A percentile compares a stretch with the other conserved stretches of the same genome.
Conservation (phyloP, 2,888 invertebrate genomes). For the Ennomos quercinarius region DNA sequence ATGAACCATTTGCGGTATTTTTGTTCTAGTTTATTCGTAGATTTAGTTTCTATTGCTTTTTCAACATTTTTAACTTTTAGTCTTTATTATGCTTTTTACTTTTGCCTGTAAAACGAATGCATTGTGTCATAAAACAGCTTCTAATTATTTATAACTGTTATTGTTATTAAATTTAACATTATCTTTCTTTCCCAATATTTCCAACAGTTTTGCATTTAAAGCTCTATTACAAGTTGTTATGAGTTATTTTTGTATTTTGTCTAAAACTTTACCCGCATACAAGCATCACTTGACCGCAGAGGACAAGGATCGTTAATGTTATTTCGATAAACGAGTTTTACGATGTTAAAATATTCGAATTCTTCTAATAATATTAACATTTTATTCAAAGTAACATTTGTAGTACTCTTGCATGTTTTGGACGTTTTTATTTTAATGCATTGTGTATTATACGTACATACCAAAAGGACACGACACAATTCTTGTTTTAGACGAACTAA, state of each 20-base stretch:
- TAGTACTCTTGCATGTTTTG: conserved; percentile 50
- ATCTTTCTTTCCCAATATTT: conserved; percentile 23
- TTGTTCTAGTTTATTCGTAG: conserved; percentile 29
- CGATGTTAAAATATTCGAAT: conserved; percentile 21
- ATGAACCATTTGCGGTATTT: conserved; percentile 51
- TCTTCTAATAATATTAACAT: conserved; percentile 27
- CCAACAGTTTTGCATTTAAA: conserved; percentile 30
- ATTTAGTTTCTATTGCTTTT: conserved; percentile 19
- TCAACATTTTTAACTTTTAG: conserved; percentile 15
- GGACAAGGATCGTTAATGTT: conserved; percentile 51
- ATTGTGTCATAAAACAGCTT: conserved; percentile 36
- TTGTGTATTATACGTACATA: too few relatives aligned
- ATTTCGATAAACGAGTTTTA: conserved; percentile 43
- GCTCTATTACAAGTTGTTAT: conserved; percentile 36
- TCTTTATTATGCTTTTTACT: conserved; percentile 11
- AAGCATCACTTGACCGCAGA: conserved; percentile 43
- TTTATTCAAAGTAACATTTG: conserved; percentile 36
- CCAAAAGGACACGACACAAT: conserved; percentile 61
- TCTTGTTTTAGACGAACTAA: conserved; percentile 60
- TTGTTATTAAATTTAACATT: conserved; percentile 37
- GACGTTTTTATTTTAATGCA: conserved; percentile 33
- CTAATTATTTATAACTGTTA: conserved; percentile 33
- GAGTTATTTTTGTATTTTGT: conserved; percentile 20
- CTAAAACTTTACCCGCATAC: conserved; percentile 51
- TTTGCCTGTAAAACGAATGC: conserved; percentile 19